These are phyloP conservation scores for Oceanodroma leucorhoa DNA, from an alignment of 2,797 vertebrate species.

Conservation along the genomic window DNA sequence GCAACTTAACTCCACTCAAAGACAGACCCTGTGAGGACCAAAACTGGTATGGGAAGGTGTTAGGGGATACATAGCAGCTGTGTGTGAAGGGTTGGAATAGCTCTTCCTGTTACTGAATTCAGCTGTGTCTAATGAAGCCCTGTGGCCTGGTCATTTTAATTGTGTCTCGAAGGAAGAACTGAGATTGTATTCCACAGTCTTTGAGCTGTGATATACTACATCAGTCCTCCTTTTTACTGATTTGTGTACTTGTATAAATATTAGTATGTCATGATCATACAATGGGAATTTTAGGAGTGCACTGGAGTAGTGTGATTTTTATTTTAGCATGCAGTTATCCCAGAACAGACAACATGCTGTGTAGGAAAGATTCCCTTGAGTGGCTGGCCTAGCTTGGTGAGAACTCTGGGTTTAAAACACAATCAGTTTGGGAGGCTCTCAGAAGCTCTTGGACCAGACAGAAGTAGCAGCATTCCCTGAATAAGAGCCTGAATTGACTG, in stretches of 20 bases:
- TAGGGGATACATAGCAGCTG: not conserved
- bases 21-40: not conserved
- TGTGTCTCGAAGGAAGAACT: not conserved
- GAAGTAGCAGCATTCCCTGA: not conserved
- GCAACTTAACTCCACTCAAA: not conserved
- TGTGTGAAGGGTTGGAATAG: not conserved
- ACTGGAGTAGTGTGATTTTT: not conserved
- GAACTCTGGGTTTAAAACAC: not conserved
- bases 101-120: not conserved
- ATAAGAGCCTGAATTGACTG: not conserved
- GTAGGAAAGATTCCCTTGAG: not conserved
- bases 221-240: not conserved
- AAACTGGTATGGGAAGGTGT: not conserved
- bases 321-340: not conserved
- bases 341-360: not conserved
- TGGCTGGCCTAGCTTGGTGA: not conserved
- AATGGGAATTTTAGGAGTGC: not conserved
- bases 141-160: not conserved
- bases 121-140: not conserved
- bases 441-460: not conserved
- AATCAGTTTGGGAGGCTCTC: not conserved
- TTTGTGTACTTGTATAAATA: not conserved
- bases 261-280: not conserved
- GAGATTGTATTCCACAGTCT: not conserved
- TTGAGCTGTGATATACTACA: not conserved